Evolutionary conservation across 2,797 vertebrate species (phyloP).

Genomic region (Lagorchestes hirsutus): DNA sequence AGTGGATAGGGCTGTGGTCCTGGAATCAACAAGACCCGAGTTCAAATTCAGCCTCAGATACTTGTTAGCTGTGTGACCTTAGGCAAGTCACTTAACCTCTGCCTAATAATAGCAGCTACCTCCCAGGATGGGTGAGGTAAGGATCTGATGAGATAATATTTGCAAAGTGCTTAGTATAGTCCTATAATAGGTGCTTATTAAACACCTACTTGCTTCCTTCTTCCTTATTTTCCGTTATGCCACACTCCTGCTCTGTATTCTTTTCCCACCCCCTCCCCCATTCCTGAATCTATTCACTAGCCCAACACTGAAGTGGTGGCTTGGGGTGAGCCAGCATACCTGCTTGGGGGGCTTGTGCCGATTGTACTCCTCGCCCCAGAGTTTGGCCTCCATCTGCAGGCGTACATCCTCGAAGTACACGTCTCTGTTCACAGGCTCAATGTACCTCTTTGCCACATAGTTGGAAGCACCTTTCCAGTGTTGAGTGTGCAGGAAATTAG

Average conservation of each 20-base stretch:
- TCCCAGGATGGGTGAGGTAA: neutral
- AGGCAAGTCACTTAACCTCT: neutral
- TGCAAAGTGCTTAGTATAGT: no score
- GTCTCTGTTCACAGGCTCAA: conserved; percentile 91
- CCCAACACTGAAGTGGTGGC: neutral
- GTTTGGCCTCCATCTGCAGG: conserved; percentile 98
- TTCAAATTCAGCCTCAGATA: neutral
- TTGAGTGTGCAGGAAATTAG: conserved; percentile 95
- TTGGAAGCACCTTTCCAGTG: conserved; percentile 98
- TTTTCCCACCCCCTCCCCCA: rapidly evolving
- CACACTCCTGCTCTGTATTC: neutral
- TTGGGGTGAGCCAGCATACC: conserved; percentile 81
- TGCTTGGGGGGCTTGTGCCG: conserved; percentile 97
- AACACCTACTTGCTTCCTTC: neutral
- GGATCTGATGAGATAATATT: neutral
- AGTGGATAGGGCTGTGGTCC: neutral
- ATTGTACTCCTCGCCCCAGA: conserved; percentile 99
- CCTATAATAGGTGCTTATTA: neutral
- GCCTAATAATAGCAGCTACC: neutral
- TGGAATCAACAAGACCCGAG: neutral
- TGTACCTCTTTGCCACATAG: conserved; percentile 96
- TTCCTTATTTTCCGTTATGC: neutral
- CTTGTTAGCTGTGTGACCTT: neutral
- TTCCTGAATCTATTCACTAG: neutral
- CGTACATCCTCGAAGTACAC: conserved; percentile 98